phyloP scores from a whole-genome alignment of 2,888 invertebrate species.

The Troides helena region DNA sequence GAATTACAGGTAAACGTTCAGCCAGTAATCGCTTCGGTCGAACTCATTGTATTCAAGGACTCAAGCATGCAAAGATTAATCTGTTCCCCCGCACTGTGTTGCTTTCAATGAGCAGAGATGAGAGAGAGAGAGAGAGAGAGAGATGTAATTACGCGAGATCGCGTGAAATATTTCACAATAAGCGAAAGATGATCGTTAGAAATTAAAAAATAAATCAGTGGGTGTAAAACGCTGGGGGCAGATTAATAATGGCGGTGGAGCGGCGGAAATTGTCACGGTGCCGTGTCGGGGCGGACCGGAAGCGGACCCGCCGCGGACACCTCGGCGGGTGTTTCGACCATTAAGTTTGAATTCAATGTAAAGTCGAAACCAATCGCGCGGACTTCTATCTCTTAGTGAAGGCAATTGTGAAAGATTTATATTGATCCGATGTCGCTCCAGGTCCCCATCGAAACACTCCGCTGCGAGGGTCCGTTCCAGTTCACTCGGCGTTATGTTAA shows the following conservation, averaged over 20 bases:
- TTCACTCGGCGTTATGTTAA: no score
- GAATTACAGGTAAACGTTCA: no score
- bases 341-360: constrained; percentile 37
- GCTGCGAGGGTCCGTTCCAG: no score
- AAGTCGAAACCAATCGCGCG: constrained; percentile 16
- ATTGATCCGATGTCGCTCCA: neutral
- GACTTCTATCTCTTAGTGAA: constrained; percentile 11
- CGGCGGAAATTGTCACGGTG: constrained; percentile 43
- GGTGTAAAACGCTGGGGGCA: constrained; percentile 30
- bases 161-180: no score
- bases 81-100: no score
- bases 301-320: constrained; percentile 35
- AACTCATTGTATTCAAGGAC: no score
- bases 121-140: no score
- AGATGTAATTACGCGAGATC: no score
- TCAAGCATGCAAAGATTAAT: no score
- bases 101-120: no score
- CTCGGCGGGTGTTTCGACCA: constrained; percentile 36
- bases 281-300: constrained; percentile 42
- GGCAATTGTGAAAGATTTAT: constrained; percentile 17
- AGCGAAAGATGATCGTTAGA: neutral
- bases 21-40: no score
- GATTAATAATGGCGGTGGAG: constrained; percentile 42
- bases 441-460: no score
- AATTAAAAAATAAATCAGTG: constrained; percentile 3